Conservation (phyloP, 2,888 invertebrate genomes). For the Ectemnius lituratus region DNA sequence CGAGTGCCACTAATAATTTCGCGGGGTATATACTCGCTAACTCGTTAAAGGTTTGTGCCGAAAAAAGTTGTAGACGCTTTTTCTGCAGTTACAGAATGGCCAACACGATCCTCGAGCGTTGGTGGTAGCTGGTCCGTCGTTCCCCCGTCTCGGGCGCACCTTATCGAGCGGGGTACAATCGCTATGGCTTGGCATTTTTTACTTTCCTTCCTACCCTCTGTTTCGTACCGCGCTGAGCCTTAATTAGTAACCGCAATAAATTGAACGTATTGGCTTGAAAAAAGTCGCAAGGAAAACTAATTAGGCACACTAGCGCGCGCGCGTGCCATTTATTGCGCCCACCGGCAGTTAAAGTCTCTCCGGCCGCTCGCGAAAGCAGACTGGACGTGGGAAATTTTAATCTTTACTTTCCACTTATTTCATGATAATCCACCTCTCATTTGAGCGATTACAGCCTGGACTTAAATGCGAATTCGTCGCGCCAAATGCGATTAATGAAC, state of each 20-base stretch:
- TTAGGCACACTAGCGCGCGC: conserved; percentile 29
- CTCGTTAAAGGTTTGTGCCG: conserved; percentile 42
- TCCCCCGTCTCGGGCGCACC: conserved; percentile 1
- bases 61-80: conserved; percentile 44
- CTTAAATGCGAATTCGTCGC: background rate
- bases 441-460: background rate
- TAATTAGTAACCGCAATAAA: conserved; percentile 59
- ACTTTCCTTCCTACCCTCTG: conserved; percentile 4
- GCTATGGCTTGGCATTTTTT: conserved; percentile 5
- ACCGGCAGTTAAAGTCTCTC: conserved; percentile 1
- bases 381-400: background rate
- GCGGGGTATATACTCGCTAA: conserved; percentile 34
- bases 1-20: conserved; percentile 52
- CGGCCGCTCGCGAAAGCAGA: background rate
- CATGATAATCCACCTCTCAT: background rate
- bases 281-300: conserved; percentile 51
- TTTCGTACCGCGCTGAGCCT: conserved; percentile 7
- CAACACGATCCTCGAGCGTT: conserved; percentile 5
- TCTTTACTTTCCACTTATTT: background rate
- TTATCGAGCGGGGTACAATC: conserved; percentile 30
- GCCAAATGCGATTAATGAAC: background rate
- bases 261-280: conserved; percentile 59
- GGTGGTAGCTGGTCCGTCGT: background rate
- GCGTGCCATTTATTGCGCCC: conserved; percentile 18
- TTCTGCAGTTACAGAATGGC: conserved; percentile 26